Percentiles rank a stretch among this genome's conserved stretches.
Evolutionary conservation across 1,140 invertebrate genomes (phyloP).

Genomic region (Eriocheir sinensis): DNA sequence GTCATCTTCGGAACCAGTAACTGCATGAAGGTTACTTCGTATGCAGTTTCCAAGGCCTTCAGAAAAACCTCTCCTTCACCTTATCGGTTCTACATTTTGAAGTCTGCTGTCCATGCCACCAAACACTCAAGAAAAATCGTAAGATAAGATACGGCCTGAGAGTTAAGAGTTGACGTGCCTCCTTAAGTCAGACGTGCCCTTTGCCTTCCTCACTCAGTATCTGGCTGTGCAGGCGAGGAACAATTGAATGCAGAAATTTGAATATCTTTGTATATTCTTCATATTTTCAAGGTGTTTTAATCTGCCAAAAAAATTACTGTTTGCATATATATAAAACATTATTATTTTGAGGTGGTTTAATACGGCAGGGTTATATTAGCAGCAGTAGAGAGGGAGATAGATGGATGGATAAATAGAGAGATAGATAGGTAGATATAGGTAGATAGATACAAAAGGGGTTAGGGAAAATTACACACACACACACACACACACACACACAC

Average conservation of each 20-base stretch:
- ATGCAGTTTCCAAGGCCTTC: not conserved
- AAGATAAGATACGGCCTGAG: not conserved
- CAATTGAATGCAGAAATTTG: not conserved
- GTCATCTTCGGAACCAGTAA: no score
- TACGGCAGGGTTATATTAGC: no score
- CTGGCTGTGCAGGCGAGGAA: not conserved
- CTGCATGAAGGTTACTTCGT: not conserved
- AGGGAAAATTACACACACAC: no score
- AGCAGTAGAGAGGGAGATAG: not conserved
- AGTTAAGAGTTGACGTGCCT: not conserved
- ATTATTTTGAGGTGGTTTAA: no score
- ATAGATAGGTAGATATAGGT: not conserved
- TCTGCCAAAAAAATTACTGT: no score
- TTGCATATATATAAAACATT: no score
- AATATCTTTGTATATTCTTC: not conserved
- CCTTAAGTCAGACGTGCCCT: not conserved
- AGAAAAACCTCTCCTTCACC: not conserved
- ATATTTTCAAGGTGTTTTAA: no score
- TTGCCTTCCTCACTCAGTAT: not conserved
- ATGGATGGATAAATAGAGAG: no score
- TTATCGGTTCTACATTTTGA: not conserved
- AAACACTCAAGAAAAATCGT: not conserved
- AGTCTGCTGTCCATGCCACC: no score
- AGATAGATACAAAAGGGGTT: no score
- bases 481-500: conserved; percentile 30